A percentile compares a stretch with the other conserved stretches of the same genome.
Evolutionary conservation across 2,113 vertebrate genomes (phyloP).

Genomic region (Scatophagus argus): DNA sequence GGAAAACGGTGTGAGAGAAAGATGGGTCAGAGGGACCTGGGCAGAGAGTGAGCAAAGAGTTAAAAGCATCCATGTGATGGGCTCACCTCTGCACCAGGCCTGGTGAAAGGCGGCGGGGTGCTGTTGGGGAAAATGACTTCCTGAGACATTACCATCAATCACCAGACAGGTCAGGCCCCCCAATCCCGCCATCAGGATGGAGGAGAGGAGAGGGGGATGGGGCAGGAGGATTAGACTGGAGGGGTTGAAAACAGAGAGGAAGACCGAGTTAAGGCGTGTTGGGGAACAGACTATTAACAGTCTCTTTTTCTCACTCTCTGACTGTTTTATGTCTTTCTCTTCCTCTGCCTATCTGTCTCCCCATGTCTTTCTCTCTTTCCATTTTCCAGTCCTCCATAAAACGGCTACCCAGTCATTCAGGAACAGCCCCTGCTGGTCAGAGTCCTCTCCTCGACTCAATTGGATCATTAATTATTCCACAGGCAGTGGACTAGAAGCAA

Average conservation of each 20-base stretch:
- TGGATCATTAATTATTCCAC: conserved; percentile 91
- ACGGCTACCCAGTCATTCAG: conserved; percentile 71
- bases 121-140: conserved; percentile 86
- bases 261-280: conserved; percentile 56
- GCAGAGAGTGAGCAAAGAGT: conserved; percentile 75
- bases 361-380: conserved; percentile 72
- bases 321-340: conserved; percentile 73
- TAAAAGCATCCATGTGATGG: conserved; percentile 81
- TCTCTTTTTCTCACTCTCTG: conserved; percentile 66
- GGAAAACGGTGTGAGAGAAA: conserved; percentile 14
- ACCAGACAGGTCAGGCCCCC: conserved; percentile 77
- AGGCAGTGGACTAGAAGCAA: conserved; percentile 73
- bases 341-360: conserved; percentile 75
- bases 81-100: conserved; percentile 82
- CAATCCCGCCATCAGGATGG: conserved; percentile 67
- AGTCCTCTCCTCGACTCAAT: conserved; percentile 84
- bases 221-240: conserved; percentile 68
- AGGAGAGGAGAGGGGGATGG: conserved; percentile 71
- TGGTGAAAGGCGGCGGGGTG: conserved; percentile 81
- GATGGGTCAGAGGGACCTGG: conserved; percentile 40
- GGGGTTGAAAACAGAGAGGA: conserved; percentile 64
- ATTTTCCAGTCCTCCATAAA: conserved; percentile 68
- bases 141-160: conserved; percentile 87
- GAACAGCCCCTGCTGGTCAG: conserved; percentile 82
- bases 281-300: conserved; percentile 70